phyloP scores from a whole-genome alignment of 2,888 invertebrate species.

The Torymus tubicola region DNA sequence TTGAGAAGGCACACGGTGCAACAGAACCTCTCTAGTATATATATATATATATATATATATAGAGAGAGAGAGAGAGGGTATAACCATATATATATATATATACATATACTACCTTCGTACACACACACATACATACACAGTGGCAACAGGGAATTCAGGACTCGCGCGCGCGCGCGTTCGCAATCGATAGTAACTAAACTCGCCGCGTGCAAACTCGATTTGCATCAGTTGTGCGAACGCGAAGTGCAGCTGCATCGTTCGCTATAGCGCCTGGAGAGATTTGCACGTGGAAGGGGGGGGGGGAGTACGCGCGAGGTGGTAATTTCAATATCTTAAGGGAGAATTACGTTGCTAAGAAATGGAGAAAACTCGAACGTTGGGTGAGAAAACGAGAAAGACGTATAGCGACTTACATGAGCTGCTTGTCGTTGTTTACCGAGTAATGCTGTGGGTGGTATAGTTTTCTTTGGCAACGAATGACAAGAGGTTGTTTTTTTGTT shows the following conservation, averaged over 20 bases:
- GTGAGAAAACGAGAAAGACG: slow-evolving; percentile 2
- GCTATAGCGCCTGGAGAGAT: slow-evolving; percentile 41
- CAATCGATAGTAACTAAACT: slow-evolving; percentile 64
- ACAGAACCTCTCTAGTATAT: neutral
- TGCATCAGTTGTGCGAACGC: slow-evolving; percentile 61
- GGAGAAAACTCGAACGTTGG: neutral
- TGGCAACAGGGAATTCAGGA: neutral
- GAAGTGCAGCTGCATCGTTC: slow-evolving; percentile 45
- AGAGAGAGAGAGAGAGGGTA: neutral
- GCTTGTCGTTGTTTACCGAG: too few relatives aligned
- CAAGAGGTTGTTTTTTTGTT: too few relatives aligned
- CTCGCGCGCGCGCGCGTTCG: slow-evolving; percentile 22
- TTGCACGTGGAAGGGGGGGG: too few relatives aligned
- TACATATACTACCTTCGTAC: neutral
- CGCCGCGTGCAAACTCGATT: slow-evolving; percentile 64
- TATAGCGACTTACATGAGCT: neutral
- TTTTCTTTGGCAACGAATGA: too few relatives aligned
- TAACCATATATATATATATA: neutral
- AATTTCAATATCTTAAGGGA: slow-evolving; percentile 64
- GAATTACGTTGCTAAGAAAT: slow-evolving; percentile 53
- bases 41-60: neutral
- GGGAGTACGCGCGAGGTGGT: slow-evolving; percentile 26
- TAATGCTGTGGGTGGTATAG: too few relatives aligned
- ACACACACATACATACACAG: neutral
- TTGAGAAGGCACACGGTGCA: slow-evolving; percentile 22